phyloP scores from a whole-genome alignment of 2,797 vertebrate genomes.

The Notolepis coatsorum region DNA sequence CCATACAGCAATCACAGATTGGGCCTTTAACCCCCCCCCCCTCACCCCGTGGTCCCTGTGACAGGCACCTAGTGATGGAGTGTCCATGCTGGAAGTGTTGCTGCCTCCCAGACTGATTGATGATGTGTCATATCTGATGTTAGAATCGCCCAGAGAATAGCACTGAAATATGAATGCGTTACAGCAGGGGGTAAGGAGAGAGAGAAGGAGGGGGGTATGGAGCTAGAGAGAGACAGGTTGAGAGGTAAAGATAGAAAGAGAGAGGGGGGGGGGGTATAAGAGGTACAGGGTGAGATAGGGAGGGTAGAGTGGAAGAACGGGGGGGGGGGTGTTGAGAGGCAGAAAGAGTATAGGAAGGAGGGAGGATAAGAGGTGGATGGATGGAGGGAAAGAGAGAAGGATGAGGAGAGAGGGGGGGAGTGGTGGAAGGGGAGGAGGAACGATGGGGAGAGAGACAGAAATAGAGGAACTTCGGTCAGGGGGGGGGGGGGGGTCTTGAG shows the following conservation, averaged over 20 bases:
- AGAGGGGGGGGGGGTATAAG: background rate
- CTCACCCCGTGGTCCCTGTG: conserved; percentile 7
- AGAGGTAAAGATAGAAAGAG: conserved; percentile 33
- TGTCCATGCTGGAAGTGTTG: conserved; percentile 40
- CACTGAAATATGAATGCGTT: conserved; percentile 61
- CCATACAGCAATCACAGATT: too few relatives aligned
- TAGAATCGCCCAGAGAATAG: conserved; percentile 59
- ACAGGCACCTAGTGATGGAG: conserved; percentile 40
- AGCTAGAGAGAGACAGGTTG: conserved; percentile 17
- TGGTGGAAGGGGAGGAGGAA: too few relatives aligned
- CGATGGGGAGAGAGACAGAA: conserved; percentile 15
- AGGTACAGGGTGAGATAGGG: background rate
- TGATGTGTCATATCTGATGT: conserved; percentile 63
- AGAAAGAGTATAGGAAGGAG: too few relatives aligned
- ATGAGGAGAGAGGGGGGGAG: background rate
- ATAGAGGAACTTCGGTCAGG: conserved; percentile 43
- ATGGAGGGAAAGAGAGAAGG: background rate
- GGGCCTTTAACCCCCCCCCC: background rate
- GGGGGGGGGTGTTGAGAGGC: background rate
- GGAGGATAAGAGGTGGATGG: too few relatives aligned
- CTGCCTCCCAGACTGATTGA: conserved; percentile 60
- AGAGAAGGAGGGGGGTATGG: too few relatives aligned
- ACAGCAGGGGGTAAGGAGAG: conserved; percentile 33
- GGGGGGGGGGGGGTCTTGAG: too few relatives aligned
- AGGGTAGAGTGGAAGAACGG: conserved; percentile 7